Conservation (phyloP, 1,140 invertebrate genomes). For the Apis dorsata region DNA sequence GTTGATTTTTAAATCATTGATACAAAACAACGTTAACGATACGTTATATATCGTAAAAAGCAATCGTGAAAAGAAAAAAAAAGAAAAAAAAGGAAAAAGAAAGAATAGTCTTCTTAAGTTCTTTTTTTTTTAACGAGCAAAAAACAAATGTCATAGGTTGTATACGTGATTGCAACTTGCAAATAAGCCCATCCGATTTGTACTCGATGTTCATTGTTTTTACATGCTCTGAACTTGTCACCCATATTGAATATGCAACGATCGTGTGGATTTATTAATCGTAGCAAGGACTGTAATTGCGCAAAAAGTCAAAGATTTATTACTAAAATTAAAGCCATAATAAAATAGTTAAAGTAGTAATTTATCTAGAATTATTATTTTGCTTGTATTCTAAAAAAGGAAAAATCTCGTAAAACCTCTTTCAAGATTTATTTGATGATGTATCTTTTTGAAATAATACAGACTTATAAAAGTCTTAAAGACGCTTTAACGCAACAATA, state of each 20-base stretch:
- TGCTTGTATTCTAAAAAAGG: too few species aligned
- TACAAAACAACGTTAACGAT: not conserved
- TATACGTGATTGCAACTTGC: not conserved
- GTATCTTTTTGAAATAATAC: too few species aligned
- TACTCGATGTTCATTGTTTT: not conserved
- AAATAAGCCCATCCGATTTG: not conserved
- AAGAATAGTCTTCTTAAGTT: not conserved
- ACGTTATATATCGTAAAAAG: too few species aligned
- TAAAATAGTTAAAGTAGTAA: too few species aligned
- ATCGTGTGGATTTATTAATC: conserved; percentile 13
- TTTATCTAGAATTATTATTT: too few species aligned
- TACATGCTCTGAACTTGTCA: not conserved
- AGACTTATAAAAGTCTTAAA: too few species aligned
- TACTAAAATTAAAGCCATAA: too few species aligned
- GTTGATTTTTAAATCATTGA: not conserved
- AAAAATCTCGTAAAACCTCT: too few species aligned
- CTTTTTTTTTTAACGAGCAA: not conserved
- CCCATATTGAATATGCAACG: conserved; percentile 34
- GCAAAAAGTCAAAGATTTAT: too few species aligned
- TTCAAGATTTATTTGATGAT: too few species aligned
- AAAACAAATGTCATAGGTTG: not conserved
- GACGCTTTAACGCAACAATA: too few species aligned
- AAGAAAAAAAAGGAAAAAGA: not conserved
- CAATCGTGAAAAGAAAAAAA: not conserved
- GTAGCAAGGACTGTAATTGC: not conserved